Conservation (phyloP, 2,888 invertebrate genomes). For the Trichopria drosophilae region DNA sequence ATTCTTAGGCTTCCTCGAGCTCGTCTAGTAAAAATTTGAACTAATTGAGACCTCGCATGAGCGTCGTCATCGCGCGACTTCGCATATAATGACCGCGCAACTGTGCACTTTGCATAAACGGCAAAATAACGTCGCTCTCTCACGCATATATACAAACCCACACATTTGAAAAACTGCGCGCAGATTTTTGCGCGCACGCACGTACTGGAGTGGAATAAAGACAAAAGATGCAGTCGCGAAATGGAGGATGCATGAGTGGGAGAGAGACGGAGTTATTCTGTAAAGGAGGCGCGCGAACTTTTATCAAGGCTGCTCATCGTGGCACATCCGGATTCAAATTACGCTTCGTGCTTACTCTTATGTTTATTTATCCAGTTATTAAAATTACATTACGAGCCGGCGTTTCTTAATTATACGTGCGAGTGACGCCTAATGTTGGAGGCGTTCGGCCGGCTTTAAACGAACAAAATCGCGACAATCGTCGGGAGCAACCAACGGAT, state of each 20-base stretch:
- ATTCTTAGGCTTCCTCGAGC: slow-evolving; percentile 7
- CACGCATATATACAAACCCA: slow-evolving; percentile 37
- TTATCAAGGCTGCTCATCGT: slow-evolving; percentile 57
- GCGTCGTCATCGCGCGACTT: slow-evolving; percentile 31
- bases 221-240: slow-evolving; percentile 34
- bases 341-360: slow-evolving; percentile 55
- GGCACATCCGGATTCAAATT: slow-evolving; percentile 59
- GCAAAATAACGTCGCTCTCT: slow-evolving; percentile 45
- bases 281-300: slow-evolving; percentile 49
- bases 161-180: slow-evolving; percentile 26
- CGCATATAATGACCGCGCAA: slow-evolving; percentile 32
- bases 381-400: slow-evolving; percentile 57
- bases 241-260: slow-evolving; percentile 40
- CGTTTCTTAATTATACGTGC: slow-evolving; percentile 43
- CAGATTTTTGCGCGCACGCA: slow-evolving; percentile 25
- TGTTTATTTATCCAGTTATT: slow-evolving; percentile 60
- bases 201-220: slow-evolving; percentile 31
- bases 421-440: too few species aligned
- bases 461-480: too few species aligned
- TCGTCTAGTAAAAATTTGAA: slow-evolving; percentile 33
- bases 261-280: slow-evolving; percentile 36
- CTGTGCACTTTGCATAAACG: slow-evolving; percentile 49
- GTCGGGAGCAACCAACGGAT: too few species aligned
- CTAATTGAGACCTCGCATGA: slow-evolving; percentile 34
- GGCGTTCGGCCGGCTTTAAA: too few species aligned